Conservation (phyloP, 2,888 invertebrate genomes). For the Anarsia innoxiella region DNA sequence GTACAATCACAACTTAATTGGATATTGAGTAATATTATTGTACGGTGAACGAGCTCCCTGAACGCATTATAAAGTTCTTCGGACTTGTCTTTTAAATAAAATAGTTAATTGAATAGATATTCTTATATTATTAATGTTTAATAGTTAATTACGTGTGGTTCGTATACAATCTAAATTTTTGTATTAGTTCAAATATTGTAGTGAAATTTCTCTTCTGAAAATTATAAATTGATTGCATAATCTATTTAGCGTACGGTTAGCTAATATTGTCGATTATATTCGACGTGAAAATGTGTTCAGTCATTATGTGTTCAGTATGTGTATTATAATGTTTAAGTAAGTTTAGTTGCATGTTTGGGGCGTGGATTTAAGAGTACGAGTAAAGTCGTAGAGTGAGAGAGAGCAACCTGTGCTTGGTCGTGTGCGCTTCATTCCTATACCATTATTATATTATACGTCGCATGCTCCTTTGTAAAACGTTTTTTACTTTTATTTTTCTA, state of each 20-base stretch:
- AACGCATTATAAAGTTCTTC: background rate
- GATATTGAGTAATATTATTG: too few relatives aligned
- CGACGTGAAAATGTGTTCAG: conserved; percentile 52
- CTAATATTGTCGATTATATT: conserved; percentile 23
- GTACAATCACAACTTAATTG: too few relatives aligned
- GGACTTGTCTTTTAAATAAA: conserved; percentile 28
- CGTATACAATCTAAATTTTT: conserved; percentile 41
- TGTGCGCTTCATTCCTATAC: too few relatives aligned
- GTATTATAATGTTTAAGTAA: conserved; percentile 35
- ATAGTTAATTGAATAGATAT: conserved; percentile 48
- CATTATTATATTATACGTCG: too few relatives aligned
- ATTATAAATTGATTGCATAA: conserved; percentile 34
- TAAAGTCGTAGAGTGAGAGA: too few relatives aligned
- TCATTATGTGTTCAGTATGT: conserved; percentile 64
- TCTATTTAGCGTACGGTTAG: conserved; percentile 28
- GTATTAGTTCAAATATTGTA: conserved; percentile 64
- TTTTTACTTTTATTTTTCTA: too few relatives aligned
- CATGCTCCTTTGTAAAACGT: too few relatives aligned
- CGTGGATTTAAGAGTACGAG: too few relatives aligned
- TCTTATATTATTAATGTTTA: conserved; percentile 38
- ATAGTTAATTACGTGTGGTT: conserved; percentile 39
- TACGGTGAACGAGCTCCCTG: too few relatives aligned
- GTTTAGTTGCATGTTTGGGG: conserved; percentile 27
- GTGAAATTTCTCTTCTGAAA: conserved; percentile 48
- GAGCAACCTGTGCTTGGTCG: too few relatives aligned